Percentiles rank a stretch among this genome's conserved stretches.
Conservation (phyloP, 2,113 vertebrate species). For the Xiphophorus maculatus region DNA sequence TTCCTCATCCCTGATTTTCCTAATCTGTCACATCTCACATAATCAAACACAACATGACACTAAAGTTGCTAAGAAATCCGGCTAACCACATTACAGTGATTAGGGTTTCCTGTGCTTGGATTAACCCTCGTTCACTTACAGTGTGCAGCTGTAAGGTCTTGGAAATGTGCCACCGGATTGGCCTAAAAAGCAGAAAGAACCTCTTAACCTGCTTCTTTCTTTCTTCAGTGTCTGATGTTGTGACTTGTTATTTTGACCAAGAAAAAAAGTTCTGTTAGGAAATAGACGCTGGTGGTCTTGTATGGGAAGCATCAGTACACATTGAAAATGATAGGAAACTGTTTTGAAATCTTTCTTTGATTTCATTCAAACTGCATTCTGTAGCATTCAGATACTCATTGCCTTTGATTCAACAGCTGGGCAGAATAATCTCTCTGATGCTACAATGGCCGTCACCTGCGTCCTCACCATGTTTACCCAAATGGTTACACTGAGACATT, state of each 20-base stretch:
- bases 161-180: constrained; percentile 63
- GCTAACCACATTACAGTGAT: constrained; percentile 54
- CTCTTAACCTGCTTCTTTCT: constrained; percentile 52
- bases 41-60: background rate
- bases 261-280: too few species aligned
- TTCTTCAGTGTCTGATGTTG: constrained; percentile 10
- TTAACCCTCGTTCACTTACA: constrained; percentile 17
- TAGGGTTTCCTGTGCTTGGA: constrained; percentile 8
- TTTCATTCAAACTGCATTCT: too few species aligned
- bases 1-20: background rate
- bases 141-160: constrained; percentile 18
- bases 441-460: too few species aligned
- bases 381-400: too few species aligned
- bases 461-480: too few species aligned
- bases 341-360: too few species aligned
- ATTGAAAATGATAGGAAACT: too few species aligned
- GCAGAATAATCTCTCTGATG: too few species aligned
- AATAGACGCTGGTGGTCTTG: too few species aligned
- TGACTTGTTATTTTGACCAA: background rate
- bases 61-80: background rate
- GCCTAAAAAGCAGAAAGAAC: constrained; percentile 65
- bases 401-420: too few species aligned
- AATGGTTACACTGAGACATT: too few species aligned
- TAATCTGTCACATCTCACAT: background rate
- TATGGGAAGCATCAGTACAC: too few species aligned